phyloP scores from a whole-genome alignment of 1,140 invertebrate species.

The Diorhabda carinulata region DNA sequence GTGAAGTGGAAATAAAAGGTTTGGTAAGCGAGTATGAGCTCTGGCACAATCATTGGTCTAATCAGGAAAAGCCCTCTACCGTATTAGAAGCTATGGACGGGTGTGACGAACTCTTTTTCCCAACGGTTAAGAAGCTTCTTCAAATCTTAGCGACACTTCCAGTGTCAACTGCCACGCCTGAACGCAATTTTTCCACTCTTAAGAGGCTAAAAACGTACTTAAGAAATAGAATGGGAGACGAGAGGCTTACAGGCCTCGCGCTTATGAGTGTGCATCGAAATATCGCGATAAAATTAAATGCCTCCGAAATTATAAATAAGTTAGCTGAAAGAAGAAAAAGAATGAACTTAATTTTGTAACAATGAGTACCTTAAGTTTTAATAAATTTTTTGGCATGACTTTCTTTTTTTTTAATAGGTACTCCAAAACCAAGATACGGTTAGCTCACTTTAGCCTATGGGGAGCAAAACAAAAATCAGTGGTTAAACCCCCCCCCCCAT shows the following conservation, averaged over 20 bases:
- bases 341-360: no score
- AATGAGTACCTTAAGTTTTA: no score
- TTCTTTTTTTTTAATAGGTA: no score
- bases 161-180: no score
- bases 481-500: no score
- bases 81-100: not conserved
- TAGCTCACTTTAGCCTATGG: no score
- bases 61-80: not conserved
- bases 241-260: not conserved
- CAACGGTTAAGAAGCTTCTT: not conserved
- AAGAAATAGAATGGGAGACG: no score
- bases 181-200: no score
- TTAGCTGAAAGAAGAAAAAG: not conserved
- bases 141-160: not conserved
- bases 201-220: no score
- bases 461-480: no score
- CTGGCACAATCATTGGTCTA: not conserved
- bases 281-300: not conserved
- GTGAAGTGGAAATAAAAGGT: not conserved
- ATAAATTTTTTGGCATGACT: no score
- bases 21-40: not conserved
- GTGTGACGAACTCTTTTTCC: not conserved
- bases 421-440: no score
- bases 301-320: not conserved
- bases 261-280: not conserved